Base-by-base conservation (phyloP, 2,113 vertebrate genomes). In the Thryonomys swinderianus region DNA sequence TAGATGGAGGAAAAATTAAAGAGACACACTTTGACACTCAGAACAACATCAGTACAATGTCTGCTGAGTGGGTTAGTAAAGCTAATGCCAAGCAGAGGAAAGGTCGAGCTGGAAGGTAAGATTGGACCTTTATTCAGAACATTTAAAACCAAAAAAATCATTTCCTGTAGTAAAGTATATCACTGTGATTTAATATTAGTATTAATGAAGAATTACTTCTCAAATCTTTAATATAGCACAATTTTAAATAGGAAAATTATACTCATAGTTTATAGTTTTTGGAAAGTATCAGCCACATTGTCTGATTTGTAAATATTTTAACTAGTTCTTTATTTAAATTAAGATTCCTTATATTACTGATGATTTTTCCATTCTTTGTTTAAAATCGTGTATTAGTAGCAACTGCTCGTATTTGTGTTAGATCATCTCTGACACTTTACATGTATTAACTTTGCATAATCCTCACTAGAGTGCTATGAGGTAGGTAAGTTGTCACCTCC, bases 11-110 rank as follows among this genome's bases (percentile, higher is more conserved):
- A 5, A 99, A 99, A 93, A 99, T 99, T 91, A 99, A 99, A 95
- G 99, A 99, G 95, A 99, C 99, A 30, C 98, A 99, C 98, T 99
- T 99, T 83, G 99, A 99, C 98, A 99, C 99, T 0, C 99, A 99
- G 96, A 99, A 99, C 98, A 99, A 99, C 98, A 99, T 99, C 94
- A 99, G 99, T 97, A 99, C 99, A 0, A 99, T 99, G 99, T 98
- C 99, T 2, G 99, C 99, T 0, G 99, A 99, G 98, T 99, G 99
- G 99, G 99, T 99, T 76, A 99, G 99, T 97, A 98, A 99, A 96
- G 99, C 99, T 62, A 99, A 99, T 17, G 99, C 99, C 96, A 99
- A 99, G 96, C 99, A 99, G 97, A 99, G 99, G 98, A 99, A 99
- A 97, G 99, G 99, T 4, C 99, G 99, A 20, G 99, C 99, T 30